Conservation (phyloP, 2,797 vertebrate genomes). For the Karalla daura region DNA sequence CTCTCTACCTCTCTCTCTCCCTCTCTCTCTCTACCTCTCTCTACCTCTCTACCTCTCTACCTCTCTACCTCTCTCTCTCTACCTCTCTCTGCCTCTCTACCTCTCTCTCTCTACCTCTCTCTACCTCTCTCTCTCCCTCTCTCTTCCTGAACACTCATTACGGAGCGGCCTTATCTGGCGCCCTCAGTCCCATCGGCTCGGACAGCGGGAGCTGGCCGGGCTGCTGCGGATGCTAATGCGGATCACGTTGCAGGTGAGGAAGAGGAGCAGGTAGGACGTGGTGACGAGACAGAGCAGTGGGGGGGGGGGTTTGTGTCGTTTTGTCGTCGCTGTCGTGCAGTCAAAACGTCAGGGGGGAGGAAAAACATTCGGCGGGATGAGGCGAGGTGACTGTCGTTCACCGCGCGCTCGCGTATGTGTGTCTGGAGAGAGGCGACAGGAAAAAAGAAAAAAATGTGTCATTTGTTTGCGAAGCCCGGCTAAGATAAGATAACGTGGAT, state of each 20-base stretch:
- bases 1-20: slow-evolving; percentile 23
- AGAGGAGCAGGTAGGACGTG: slow-evolving; percentile 54
- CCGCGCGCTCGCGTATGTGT: slow-evolving; percentile 1
- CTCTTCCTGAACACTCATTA: slow-evolving; percentile 67
- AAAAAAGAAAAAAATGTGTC: neutral
- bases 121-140: slow-evolving; percentile 30
- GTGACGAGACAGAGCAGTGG: slow-evolving; percentile 58
- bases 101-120: slow-evolving; percentile 25
- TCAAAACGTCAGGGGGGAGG: slow-evolving; percentile 29
- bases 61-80: slow-evolving; percentile 33
- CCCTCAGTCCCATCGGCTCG: slow-evolving; percentile 55
- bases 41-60: slow-evolving; percentile 31
- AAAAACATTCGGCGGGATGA: slow-evolving; percentile 34
- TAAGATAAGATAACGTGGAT: slow-evolving; percentile 63
- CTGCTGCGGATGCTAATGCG: slow-evolving; percentile 68
- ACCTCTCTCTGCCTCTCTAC: slow-evolving; percentile 33
- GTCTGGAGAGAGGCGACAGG: neutral
- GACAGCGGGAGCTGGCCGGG: slow-evolving; percentile 51
- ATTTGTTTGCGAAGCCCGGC: slow-evolving; percentile 66
- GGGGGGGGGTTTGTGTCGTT: slow-evolving; percentile 33
- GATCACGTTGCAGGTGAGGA: slow-evolving; percentile 72
- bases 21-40: slow-evolving; percentile 25
- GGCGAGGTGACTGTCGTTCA: slow-evolving; percentile 50
- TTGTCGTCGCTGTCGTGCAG: slow-evolving; percentile 55
- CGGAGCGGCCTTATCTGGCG: slow-evolving; percentile 67